Evolutionary conservation across 2,888 invertebrate species (phyloP), one percentile per base, ranked within the genome.

Genomic region (Ochlodes sylvanus): DNA sequence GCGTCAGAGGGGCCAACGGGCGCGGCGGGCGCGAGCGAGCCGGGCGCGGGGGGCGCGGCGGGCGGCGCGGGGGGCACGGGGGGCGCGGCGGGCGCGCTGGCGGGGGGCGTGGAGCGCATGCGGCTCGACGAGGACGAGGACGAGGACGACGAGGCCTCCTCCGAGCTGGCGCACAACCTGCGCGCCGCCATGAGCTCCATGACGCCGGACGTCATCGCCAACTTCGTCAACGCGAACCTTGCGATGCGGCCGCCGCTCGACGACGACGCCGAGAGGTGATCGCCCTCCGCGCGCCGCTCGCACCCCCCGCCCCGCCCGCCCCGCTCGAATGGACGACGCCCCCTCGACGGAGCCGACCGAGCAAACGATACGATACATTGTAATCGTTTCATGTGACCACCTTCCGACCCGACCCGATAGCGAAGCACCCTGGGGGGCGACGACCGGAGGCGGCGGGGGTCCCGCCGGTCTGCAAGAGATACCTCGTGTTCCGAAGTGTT

Each of bases 151-250:
- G 70, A 73, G 47, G 74, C 76, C 68, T 75, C 75, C 27, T 76
- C 75, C 14, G 79, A 83, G 73, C 82, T 90, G 17, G 88, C 91
- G 73, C 80, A 79, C 81, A 86, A 89, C 77, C 82, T 92, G 74
- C 85, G 90, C 38, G 83, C 85, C 27, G 91, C 90, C 75, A 88
- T 91, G 87, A 84, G 83, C 72, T 79, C 76, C 74, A 88, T 90
- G 88, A 78, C 87, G 58, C 80, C 87, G 6, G 75, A 77, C 61
- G 71, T 70, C 68, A 77, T 85, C 76, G 87, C 87, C 67, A 80
- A 80, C 78, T 78, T 86, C 73, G 82, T 86, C 55, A 27, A 27
- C 27, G 27, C 27, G 3, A 27, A 27, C 27, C 27, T 27, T 2
- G 27, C 27, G 27, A 2, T 5, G 58, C 19, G 47, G 50, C 75